Conservation (phyloP, 1,140 invertebrate genomes). For the Globodera rostochiensis region DNA sequence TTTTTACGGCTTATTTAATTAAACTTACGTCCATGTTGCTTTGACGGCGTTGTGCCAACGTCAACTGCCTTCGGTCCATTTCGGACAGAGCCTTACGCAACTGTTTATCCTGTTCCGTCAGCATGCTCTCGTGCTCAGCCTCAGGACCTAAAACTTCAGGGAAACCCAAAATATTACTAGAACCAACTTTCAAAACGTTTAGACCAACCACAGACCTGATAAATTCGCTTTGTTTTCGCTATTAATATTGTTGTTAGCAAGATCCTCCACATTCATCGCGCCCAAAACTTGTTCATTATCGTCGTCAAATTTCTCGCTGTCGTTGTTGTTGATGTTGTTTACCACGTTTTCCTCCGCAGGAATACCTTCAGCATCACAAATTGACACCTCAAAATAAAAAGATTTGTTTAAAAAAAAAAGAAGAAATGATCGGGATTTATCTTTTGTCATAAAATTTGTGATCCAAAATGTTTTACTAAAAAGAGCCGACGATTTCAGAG, state of each 20-base stretch:
- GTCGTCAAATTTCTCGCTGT: not conserved
- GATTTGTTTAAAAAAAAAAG: not conserved
- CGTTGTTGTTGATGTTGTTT: slow-evolving; percentile 8
- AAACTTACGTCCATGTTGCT: slow-evolving; percentile 56
- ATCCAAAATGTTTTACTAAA: too few species aligned
- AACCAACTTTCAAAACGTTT: not conserved
- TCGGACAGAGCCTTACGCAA: slow-evolving; percentile 28
- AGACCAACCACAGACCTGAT: not conserved
- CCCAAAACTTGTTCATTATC: not conserved
- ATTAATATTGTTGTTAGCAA: not conserved
- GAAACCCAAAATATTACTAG: slow-evolving; percentile 8
- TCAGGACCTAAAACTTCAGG: not conserved
- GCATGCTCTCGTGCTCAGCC: not conserved
- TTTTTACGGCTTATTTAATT: not conserved
- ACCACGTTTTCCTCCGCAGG: not conserved
- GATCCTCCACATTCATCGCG: not conserved
- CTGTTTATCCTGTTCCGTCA: not conserved
- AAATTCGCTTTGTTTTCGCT: not conserved
- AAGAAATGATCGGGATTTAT: not conserved
- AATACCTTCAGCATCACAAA: slow-evolving; percentile 15
- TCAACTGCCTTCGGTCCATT: slow-evolving; percentile 38
- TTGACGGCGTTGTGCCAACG: slow-evolving; percentile 54
- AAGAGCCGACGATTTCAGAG: too few species aligned
- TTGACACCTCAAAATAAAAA: slow-evolving; percentile 20
- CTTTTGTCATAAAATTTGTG: too few species aligned